Evolutionary conservation across 2,888 invertebrate species (phyloP).

Genomic region (Parapristionchus giblindavisi): DNA sequence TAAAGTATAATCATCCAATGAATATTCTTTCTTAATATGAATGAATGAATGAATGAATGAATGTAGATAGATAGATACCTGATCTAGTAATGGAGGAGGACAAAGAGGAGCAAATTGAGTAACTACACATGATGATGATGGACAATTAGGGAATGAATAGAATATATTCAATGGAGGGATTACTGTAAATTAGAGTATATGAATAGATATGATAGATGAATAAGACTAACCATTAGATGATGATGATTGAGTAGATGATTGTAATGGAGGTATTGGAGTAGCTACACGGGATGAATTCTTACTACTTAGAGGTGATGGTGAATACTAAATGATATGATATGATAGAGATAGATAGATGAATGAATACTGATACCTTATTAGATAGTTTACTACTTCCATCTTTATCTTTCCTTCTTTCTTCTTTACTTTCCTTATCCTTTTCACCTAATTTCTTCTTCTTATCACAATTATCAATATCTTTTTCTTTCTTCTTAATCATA

Average conservation of each 20-base stretch:
- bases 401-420: neutral
- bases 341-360: too few species aligned
- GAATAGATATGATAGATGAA: too few species aligned
- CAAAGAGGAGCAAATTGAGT: neutral
- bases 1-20: neutral
- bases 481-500: neutral
- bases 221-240: too few species aligned
- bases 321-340: too few species aligned
- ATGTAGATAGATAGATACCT: neutral
- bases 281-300: slow-evolving; percentile 19
- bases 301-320: slow-evolving; percentile 7
- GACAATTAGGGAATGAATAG: slow-evolving; percentile 14
- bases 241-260: slow-evolving; percentile 1
- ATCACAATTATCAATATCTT: neutral
- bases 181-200: neutral
- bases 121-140: neutral
- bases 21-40: neutral
- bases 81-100: neutral
- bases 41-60: neutral
- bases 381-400: neutral
- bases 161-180: neutral
- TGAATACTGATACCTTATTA: too few species aligned
- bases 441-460: neutral
- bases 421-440: neutral
- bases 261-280: slow-evolving; percentile 29